phyloP scores from a whole-genome alignment of 2,888 invertebrate species.

The Drosophila multiciliata region DNA sequence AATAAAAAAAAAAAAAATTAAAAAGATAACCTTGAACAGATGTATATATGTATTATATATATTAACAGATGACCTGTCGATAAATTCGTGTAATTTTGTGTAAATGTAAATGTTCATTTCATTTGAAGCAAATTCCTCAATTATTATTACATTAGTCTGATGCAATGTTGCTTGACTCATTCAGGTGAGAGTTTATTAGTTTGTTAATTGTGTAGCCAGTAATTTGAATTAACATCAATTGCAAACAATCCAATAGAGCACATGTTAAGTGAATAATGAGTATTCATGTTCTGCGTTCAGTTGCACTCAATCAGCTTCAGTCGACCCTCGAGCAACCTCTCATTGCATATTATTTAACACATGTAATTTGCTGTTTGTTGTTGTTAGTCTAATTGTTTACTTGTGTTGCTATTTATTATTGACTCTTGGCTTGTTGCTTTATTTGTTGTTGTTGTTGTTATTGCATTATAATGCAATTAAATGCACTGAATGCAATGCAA shows the following conservation, averaged over 20 bases:
- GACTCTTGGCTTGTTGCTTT: conserved; percentile 1
- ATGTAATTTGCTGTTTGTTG: conserved; percentile 11
- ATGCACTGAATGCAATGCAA: conserved; percentile 18
- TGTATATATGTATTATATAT: neutral
- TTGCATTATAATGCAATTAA: conserved; percentile 29
- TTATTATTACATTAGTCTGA: neutral
- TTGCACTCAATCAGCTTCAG: conserved; percentile 6
- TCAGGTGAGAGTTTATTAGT: neutral
- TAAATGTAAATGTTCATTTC: neutral
- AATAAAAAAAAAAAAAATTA: too few relatives aligned
- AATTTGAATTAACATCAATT: conserved; percentile 5
- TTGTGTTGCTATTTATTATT: conserved; percentile 9
- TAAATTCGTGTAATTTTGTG: neutral
- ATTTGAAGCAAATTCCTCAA: neutral
- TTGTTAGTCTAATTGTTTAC: conserved; percentile 32
- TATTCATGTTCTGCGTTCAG: conserved; percentile 15
- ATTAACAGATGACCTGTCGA: neutral
- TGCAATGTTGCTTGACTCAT: neutral
- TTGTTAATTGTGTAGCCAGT: conserved; percentile 4
- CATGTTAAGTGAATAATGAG: conserved; percentile 10
- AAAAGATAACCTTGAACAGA: neutral
- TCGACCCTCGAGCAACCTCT: conserved; percentile 23
- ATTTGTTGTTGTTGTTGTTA: neutral
- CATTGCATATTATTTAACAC: conserved; percentile 20
- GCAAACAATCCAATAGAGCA: neutral